Base-by-base conservation (phyloP, 2,888 invertebrate species). In the Griposia aprilina region DNA sequence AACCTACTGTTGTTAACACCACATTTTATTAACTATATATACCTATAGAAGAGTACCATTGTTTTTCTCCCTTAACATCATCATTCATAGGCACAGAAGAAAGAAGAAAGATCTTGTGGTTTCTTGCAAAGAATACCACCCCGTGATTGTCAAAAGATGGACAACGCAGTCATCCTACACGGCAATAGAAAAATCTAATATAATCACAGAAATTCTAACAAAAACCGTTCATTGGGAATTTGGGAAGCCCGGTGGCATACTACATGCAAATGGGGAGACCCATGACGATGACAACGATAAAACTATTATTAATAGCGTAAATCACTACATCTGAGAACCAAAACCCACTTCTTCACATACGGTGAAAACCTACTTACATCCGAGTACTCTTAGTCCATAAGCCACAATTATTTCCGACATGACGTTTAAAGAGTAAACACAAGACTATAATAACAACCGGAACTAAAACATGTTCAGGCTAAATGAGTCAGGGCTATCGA, bases 401-500 rank as follows among this genome's bases (percentile, higher is more conserved):
- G 48, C 36, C 26, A 71, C 62, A 74, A 77, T 84, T 60, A 81
- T 65, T 69, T 85, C 71, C 70, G 23, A 60, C 55, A 69, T 55
- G 36, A 65, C 63, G n/a, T 75, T 1, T 55, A 11, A 26, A 70
- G 30, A 20, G 11, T 50, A 26, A 75, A 74, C 30, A 66, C n/a
- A 82, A 20, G 59, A 60, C 68, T 63, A 36, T 26, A 65, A 67
- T 71, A 30, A 20, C 67, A 76, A 26, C 66, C 86, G 84, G 88
- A 87, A 87, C 81, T 72, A 50, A 71, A 85, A 69, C 77, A 70
- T 76, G 74, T 76, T 66, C 83, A 68, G 26, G 26, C 55, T 68
- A 80, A 82, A 80, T 85, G 86, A 86, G 76, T 87, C 87, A 87
- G 45, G 76, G 81, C 55, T 73, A 81, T 79, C 79, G 50, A 62